A percentile compares a stretch with the other conserved stretches of the same genome.
These are phyloP conservation scores for Lethocerus indicus DNA, from an alignment of 1,140 invertebrate species.

Conservation along the genomic window DNA sequence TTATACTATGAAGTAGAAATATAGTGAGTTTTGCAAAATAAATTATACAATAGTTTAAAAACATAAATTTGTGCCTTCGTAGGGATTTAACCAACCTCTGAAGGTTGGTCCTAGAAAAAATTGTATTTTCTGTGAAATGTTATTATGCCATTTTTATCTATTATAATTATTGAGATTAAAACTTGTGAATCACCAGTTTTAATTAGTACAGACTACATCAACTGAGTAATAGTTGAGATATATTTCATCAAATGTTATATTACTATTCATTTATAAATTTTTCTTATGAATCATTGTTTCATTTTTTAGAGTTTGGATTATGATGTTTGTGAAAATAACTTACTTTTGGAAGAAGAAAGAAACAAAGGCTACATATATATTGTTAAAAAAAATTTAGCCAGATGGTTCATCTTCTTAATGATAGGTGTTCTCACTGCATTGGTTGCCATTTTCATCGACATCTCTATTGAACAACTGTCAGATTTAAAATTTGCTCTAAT, in stretches of 20 bases:
- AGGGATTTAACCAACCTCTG: too few species aligned
- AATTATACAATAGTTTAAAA: too few species aligned
- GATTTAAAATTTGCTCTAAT: conserved; percentile 62
- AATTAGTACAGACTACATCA: too few species aligned
- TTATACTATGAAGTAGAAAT: too few species aligned
- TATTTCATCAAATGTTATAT: not conserved
- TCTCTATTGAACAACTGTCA: conserved; percentile 73
- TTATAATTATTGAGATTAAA: too few species aligned
- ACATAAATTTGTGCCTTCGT: too few species aligned
- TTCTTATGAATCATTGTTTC: not conserved
- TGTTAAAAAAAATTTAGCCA: conserved; percentile 52
- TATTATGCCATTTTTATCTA: too few species aligned
- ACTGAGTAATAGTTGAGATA: too few species aligned
- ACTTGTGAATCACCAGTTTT: too few species aligned
- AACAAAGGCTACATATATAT: conserved; percentile 53
- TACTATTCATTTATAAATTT: not conserved
- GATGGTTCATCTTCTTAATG: conserved; percentile 86
- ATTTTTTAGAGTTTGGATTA: conserved; percentile 72
- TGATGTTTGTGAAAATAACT: conserved; percentile 70
- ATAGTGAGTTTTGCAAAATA: too few species aligned
- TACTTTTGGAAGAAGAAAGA: conserved; percentile 60
- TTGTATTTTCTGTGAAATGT: too few species aligned
- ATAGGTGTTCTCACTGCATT: conserved; percentile 89
- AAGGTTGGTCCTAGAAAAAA: too few species aligned
- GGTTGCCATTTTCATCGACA: conserved; percentile 78